Evolutionary conservation across 92 coral and sea anemone species (phyloP).

Genomic region (Zoanthus gigantus): DNA sequence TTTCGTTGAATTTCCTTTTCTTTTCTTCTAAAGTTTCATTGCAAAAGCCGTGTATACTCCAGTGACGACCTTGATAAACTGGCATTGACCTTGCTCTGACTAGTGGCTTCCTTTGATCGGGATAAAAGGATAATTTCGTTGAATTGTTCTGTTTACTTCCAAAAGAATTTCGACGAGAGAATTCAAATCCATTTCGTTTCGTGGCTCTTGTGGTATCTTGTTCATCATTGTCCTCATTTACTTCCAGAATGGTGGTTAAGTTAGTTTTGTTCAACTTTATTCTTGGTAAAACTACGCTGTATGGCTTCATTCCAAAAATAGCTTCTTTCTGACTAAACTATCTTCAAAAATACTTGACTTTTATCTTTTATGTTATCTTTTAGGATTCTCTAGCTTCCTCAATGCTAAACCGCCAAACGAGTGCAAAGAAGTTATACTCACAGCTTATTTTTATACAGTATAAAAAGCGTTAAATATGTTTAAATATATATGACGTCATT

Average conservation of each 20-base stretch:
- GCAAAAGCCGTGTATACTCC: conserved; percentile 15
- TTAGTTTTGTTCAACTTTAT: not conserved
- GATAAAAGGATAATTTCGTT: not conserved
- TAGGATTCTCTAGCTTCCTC: not conserved
- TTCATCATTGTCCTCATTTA: conserved; percentile 19
- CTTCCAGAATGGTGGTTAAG: conserved; percentile 27
- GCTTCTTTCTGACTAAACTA: not conserved
- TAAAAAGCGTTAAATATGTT: not conserved
- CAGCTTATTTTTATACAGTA: not conserved
- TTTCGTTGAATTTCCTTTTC: not conserved
- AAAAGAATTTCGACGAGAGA: conserved; percentile 22
- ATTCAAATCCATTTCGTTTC: not conserved
- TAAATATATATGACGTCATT: conserved; percentile 16
- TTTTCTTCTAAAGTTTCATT: conserved; percentile 14
- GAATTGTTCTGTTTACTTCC: conserved; percentile 1
- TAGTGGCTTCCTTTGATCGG: not conserved
- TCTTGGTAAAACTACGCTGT: not conserved
- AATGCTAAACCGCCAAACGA: not conserved
- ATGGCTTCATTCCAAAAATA: not conserved
- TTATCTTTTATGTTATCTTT: not conserved
- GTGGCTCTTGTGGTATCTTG: not conserved
- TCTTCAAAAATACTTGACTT: not conserved
- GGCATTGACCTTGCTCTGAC: not conserved
- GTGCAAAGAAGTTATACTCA: not conserved
- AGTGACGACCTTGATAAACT: not conserved